Conservation (phyloP, 2,888 invertebrate species). For the Graphium colonna region DNA sequence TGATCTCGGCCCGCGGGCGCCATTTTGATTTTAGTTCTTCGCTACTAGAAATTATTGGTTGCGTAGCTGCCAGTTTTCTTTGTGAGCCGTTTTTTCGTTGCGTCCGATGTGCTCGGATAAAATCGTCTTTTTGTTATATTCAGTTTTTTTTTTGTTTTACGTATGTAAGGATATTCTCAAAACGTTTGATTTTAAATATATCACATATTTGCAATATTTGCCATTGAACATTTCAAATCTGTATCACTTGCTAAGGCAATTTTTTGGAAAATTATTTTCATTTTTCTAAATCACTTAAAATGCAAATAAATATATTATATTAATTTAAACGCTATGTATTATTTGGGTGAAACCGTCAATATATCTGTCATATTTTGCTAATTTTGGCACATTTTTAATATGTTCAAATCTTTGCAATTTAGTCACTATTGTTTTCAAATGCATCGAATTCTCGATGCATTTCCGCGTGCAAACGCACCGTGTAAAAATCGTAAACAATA, state of each 20-base stretch:
- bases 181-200: too few relatives aligned
- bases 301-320: too few relatives aligned
- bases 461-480: not conserved
- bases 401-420: not conserved
- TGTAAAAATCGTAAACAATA: constrained; percentile 6
- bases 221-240: too few relatives aligned
- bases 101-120: not conserved
- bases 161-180: not conserved
- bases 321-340: too few relatives aligned
- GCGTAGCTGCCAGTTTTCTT: constrained; percentile 21
- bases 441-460: not conserved
- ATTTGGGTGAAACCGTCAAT: too few relatives aligned
- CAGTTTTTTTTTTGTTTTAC: not conserved
- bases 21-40: constrained; percentile 66
- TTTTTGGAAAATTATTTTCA: too few relatives aligned
- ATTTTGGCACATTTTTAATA: too few relatives aligned
- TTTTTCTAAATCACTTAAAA: too few relatives aligned
- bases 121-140: not conserved
- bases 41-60: constrained; percentile 64
- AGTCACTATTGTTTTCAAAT: not conserved
- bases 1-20: constrained; percentile 54
- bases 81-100: not conserved
- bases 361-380: too few relatives aligned
- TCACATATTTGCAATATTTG: too few relatives aligned
- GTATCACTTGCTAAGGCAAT: too few relatives aligned